Conservation (phyloP, 2,888 invertebrate genomes). For the Fissipunctia ypsillon region DNA sequence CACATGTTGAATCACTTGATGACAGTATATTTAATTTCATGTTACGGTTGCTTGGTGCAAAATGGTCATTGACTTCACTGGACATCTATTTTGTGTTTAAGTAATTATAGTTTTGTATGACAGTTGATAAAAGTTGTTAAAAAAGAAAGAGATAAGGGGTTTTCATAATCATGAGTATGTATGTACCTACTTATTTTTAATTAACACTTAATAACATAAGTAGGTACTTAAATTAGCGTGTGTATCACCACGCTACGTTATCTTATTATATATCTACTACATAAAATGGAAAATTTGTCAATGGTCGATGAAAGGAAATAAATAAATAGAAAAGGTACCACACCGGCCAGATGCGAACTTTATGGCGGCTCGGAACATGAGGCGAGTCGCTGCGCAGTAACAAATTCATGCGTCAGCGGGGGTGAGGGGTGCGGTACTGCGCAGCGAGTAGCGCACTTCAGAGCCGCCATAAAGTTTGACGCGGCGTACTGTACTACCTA, state of each 20-base stretch:
- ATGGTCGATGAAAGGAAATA: conserved; percentile 9
- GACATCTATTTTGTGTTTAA: background rate
- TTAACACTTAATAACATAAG: conserved; percentile 16
- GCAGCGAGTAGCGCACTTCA: too few species aligned
- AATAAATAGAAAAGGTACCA: background rate
- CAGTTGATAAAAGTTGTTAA: conserved; percentile 6
- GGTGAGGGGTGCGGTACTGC: too few species aligned
- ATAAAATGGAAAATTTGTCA: conserved; percentile 29
- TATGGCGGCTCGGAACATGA: too few species aligned
- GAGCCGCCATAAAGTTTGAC: too few species aligned
- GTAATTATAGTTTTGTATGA: background rate
- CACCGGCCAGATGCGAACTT: too few species aligned
- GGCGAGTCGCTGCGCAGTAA: too few species aligned
- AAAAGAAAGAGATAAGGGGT: conserved; percentile 24
- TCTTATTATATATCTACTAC: background rate
- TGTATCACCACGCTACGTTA: conserved; percentile 1
- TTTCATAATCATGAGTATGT: conserved; percentile 18
- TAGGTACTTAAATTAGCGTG: conserved; percentile 21
- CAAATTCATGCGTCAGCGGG: too few species aligned
- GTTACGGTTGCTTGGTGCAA: conserved; percentile 5
- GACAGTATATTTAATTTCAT: conserved; percentile 10
- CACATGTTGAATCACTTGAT: conserved; percentile 12
- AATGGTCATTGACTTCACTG: conserved; percentile 35
- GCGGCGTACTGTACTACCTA: too few species aligned
- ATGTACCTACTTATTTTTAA: conserved; percentile 36